A percentile compares a stretch with the other conserved stretches of the same genome.
Conservation (phyloP, 2,888 invertebrate genomes). For the Volucella bombylans region DNA sequence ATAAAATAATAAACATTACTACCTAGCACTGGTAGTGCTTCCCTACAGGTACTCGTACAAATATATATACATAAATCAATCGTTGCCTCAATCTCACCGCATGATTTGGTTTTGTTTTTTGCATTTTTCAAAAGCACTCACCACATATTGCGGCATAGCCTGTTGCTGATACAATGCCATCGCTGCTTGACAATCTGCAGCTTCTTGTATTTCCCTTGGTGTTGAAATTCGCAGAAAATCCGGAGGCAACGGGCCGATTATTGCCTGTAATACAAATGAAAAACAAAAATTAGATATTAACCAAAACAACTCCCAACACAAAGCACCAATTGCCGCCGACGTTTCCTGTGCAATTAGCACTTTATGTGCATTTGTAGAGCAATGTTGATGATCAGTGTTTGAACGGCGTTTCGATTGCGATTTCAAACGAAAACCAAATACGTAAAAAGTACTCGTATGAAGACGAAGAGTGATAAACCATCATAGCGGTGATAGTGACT, state of each 20-base stretch:
- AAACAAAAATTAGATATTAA: neutral
- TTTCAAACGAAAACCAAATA: too few relatives aligned
- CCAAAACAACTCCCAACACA: neutral
- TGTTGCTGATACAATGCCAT: slow-evolving; percentile 78
- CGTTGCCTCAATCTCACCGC: neutral
- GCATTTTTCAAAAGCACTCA: slow-evolving; percentile 44
- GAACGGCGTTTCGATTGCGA: too few relatives aligned
- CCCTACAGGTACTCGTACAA: neutral
- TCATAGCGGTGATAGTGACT: too few relatives aligned
- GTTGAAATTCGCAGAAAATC: slow-evolving; percentile 78
- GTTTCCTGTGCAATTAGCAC: slow-evolving; percentile 16
- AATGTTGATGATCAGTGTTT: too few relatives aligned
- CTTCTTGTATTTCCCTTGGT: slow-evolving; percentile 76
- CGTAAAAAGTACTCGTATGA: too few relatives aligned
- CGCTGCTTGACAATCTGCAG: slow-evolving; percentile 78
- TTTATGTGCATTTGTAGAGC: neutral
- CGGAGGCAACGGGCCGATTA: slow-evolving; percentile 77
- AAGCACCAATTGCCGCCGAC: neutral
- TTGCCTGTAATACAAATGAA: slow-evolving; percentile 73
- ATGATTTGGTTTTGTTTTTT: neutral
- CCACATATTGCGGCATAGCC: slow-evolving; percentile 76
- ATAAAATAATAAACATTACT: neutral
- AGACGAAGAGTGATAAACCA: too few relatives aligned
- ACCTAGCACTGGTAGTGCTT: slow-evolving; percentile 43
- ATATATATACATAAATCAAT: slow-evolving; percentile 35